Base-by-base conservation (phyloP, 2,888 invertebrate species). In the Emesis russula region DNA sequence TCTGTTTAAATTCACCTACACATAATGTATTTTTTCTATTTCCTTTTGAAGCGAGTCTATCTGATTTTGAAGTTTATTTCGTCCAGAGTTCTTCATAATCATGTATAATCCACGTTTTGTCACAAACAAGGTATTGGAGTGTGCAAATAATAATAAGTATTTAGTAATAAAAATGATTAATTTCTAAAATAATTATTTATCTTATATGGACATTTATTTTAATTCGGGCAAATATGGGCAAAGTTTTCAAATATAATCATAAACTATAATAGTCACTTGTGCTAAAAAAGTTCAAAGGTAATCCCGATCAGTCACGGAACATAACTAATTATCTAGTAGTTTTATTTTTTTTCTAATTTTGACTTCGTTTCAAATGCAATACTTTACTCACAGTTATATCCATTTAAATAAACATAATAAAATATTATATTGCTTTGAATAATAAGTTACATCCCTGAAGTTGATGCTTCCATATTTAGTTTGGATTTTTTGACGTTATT, bases 221-320 rank as follows among this genome's bases (percentile, higher is more conserved):
- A 66, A 66, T 66, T 66, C 66, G 66, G 66, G 66, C 33, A 66
- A 66, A 66, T 31, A 66, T 66, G 66, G 66, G 66, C 66, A 66
- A 66, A 33, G 3, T 31, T 31, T 66, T 66, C 6, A 66, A 66
- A 66, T 66, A 66, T 33, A 66, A 1, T 66, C 31, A 25, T 31
- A 66, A 31, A 31, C 66, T 66, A 31, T 66, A 66, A 13, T 66
- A 66, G 66, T 66, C 31, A 66, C 33, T 66, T 33, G 66, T 66
- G 66, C 66, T 33, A 66, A 66, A 66, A 66, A 66, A 66, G 15
- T 33, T 53, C 66, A 66, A 66, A 66, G 4, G 31, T 66, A 66
- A 66, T 25, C 66, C 66, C 66, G 66, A 66, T 66, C 66, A 66
- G 31, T 31, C 66, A 66, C 33, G 66, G 25, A 31, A 31, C 66